Evolutionary conservation across 2,797 vertebrate species (phyloP), one percentile per base, ranked within the genome.

Genomic region (Coilia nasus): DNA sequence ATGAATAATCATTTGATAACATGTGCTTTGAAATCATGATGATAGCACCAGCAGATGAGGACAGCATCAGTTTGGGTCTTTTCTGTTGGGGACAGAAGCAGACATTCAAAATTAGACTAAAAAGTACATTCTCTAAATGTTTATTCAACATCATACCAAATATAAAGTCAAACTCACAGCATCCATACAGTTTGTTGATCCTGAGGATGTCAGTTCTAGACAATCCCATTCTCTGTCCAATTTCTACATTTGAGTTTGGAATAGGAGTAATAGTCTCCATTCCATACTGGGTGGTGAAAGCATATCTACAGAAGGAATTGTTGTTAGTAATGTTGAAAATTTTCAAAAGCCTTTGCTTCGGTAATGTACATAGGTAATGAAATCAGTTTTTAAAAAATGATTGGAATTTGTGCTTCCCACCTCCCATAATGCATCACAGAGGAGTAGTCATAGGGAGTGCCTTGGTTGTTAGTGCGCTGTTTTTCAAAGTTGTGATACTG

Each of bases 381-480:
- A 67, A 25, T 28, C 9, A 31, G 28, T 15, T 71, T 3, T 71
- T 35, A 3, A 7, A 54, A 54, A 54, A 71, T 35, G 14, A 31
- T 17, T 71, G 7, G 50, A 35, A 6, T 15, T 35, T 67, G 9
- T 78, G 28, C 28, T 5, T 41, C 67, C 19, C 5, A 78, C 71
- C 71, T 78, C 35, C 71, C 91, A 2, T 95, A 95, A 91, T 96
- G 94, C 95, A 93, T 95, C 82, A 96, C 87, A 86, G 94, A 95
- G 86, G 86, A 85, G 78, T 95, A 95, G 88, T 96, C 94, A 21
- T 96, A 96, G 0, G 92, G 90, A 84, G 94, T 93, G 89, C 78
- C 91, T 80, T 94, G 89, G 89, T 95, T 95, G 83, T 92, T 94
- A 71, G 94, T 94, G 83, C 50, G 0, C 14, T 91, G 84, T 87